Evolutionary conservation across 2,113 vertebrate species (phyloP), one percentile per base, ranked within the genome.

Genomic region (Circaetus gallicus): DNA sequence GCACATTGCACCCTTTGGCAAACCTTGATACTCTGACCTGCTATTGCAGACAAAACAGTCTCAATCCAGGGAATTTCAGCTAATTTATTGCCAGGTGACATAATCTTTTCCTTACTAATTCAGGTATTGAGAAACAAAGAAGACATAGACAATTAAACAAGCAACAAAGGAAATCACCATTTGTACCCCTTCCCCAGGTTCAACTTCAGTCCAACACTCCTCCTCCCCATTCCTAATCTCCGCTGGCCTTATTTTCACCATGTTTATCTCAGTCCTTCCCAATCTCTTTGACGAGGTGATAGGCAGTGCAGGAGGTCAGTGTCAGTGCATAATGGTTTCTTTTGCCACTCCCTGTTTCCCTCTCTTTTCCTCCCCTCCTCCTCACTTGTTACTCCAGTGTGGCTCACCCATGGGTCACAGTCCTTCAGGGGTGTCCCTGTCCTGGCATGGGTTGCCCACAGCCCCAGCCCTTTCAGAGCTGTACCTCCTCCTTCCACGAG

Each of bases 241-340:
- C 4, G 2, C 19, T 90, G 26, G 4, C 12, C 11, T 66, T 61
- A 49, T 66, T 70, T 92, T 78, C 79, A 71, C 25, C 13, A 20
- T 13, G 2, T 25, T 76, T 69, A 10, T 12, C 43, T 65, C 70
- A 42, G 4, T 70, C 50, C 50, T 82, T 79, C 24, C 17, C 40
- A 43, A 2, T 74, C 17, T 40, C 22, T 22, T 16, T 19, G 22
- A 25, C 2, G 3, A 40, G 59, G 24, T 1, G 5, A 52, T 17
- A 42, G 18, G 9, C 15, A 74, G 28, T 42, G 31, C 32, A 42
- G 25, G 42, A 81, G 5, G 7, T 55, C 1, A 0, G 4, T 49
- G 43, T 36, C 43, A 72, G 18, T 47, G 7, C 2, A 6, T 9
- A 38, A 50, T 2, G 5, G 1, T 42, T 85, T 82, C 34, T 47